Evolutionary conservation across 1,140 invertebrate genomes (phyloP).

Genomic region (Ips typographus): DNA sequence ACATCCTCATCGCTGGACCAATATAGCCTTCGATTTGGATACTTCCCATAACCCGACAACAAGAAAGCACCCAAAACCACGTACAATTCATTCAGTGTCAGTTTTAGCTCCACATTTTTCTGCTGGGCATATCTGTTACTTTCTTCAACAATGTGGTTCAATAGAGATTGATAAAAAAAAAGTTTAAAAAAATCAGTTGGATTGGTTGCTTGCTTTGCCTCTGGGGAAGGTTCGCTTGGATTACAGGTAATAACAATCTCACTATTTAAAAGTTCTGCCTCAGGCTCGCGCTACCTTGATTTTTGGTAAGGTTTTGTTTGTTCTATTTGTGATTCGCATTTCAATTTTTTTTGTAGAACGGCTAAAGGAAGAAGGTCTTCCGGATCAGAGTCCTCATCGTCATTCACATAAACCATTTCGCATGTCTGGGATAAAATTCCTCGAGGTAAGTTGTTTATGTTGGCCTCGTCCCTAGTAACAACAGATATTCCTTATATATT

Average conservation of each 20-base stretch:
- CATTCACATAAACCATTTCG: too few species aligned
- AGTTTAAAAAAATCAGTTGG: conserved; percentile 29
- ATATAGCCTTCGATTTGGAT: conserved; percentile 36
- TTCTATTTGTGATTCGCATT: neutral
- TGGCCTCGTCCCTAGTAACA: too few species aligned
- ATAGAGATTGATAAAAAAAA: conserved; percentile 26
- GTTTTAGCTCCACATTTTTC: conserved; percentile 14
- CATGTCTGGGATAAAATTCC: too few species aligned
- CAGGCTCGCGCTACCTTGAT: conserved; percentile 9
- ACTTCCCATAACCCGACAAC: conserved; percentile 39
- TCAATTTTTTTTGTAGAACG: conserved; percentile 14
- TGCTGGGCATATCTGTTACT: conserved; percentile 18
- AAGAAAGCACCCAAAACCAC: conserved; percentile 38
- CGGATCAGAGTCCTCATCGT: neutral
- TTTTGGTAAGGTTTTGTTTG: neutral
- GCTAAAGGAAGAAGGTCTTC: conserved; percentile 4
- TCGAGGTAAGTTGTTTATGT: too few species aligned
- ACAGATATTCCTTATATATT: too few species aligned
- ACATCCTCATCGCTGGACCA: conserved; percentile 33
- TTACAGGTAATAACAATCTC: conserved; percentile 8
- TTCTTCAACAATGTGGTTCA: neutral
- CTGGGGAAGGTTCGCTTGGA: conserved; percentile 9
- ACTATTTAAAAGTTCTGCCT: conserved; percentile 1
- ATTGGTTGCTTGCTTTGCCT: conserved; percentile 14
- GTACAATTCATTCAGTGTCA: conserved; percentile 29